Conservation (phyloP, 2,113 vertebrate genomes). For the Pangasianodon hypophthalmus region DNA sequence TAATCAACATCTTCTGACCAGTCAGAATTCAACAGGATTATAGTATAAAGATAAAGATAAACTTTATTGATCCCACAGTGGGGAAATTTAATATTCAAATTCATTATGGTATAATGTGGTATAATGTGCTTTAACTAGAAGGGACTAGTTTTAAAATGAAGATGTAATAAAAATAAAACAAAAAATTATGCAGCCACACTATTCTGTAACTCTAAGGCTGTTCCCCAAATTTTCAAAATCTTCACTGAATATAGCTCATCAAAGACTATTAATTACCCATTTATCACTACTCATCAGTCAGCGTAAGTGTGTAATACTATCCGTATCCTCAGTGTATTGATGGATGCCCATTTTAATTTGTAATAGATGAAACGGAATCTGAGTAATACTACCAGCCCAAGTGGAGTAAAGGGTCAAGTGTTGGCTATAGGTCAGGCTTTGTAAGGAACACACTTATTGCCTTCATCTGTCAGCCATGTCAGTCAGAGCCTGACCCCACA, state of each 20-base stretch:
- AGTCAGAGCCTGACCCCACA: neutral
- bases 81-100: no score
- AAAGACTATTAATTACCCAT: neutral
- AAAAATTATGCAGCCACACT: neutral
- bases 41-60: no score
- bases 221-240: neutral
- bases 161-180: neutral
- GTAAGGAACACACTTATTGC: slow-evolving; percentile 26
- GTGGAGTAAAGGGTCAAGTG: slow-evolving; percentile 2
- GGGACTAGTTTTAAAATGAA: neutral
- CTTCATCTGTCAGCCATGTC: slow-evolving; percentile 37
- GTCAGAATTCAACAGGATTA: no score
- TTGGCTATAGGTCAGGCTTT: slow-evolving; percentile 37
- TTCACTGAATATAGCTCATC: neutral
- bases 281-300: slow-evolving; percentile 6
- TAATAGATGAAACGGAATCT: slow-evolving; percentile 34
- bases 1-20: no score
- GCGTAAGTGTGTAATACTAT: neutral
- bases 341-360: neutral
- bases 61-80: no score
- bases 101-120: no score
- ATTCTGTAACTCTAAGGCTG: neutral
- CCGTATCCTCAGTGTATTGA: neutral
- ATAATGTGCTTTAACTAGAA: neutral
- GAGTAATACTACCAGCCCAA: neutral